phyloP scores from a whole-genome alignment of 2,888 invertebrate genomes.

The Sipunculus nudus region DNA sequence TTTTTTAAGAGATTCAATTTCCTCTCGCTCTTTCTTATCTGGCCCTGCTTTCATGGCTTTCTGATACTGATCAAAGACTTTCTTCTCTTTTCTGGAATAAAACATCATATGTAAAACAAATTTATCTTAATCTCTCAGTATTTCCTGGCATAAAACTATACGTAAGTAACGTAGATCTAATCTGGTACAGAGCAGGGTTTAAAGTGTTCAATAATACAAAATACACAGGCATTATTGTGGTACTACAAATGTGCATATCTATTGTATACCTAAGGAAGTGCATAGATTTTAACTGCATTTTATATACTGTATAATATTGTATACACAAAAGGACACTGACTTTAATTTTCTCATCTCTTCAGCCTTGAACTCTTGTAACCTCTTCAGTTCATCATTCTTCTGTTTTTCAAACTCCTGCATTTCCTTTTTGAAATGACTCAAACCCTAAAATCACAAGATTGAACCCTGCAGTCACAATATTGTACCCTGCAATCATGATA shows the following conservation, averaged over 20 bases:
- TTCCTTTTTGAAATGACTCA: constrained; percentile 61
- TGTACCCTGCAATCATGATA: too few species aligned
- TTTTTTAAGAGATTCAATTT: constrained; percentile 58
- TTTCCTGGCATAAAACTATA: too few species aligned
- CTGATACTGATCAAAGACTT: constrained; percentile 64
- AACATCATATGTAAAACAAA: background rate
- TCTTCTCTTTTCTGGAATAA: constrained; percentile 61
- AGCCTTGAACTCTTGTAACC: constrained; percentile 59
- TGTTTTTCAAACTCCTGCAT: constrained; percentile 62
- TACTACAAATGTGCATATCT: too few species aligned
- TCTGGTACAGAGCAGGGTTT: too few species aligned
- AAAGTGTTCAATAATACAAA: too few species aligned
- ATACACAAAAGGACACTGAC: constrained; percentile 46
- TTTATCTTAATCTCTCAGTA: background rate
- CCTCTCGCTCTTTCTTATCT: constrained; percentile 64
- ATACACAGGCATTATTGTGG: too few species aligned
- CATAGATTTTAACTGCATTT: too few species aligned
- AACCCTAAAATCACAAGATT: constrained; percentile 47
- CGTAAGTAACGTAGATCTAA: too few species aligned
- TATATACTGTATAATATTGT: too few species aligned
- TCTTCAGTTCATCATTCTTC: constrained; percentile 56
- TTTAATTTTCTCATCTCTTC: constrained; percentile 64
- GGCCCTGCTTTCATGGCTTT: constrained; percentile 57
- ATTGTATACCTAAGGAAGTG: too few species aligned
- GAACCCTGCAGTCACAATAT: too few species aligned